phyloP scores from a whole-genome alignment of 2,888 invertebrate genomes.

The Carcina quercana region DNA sequence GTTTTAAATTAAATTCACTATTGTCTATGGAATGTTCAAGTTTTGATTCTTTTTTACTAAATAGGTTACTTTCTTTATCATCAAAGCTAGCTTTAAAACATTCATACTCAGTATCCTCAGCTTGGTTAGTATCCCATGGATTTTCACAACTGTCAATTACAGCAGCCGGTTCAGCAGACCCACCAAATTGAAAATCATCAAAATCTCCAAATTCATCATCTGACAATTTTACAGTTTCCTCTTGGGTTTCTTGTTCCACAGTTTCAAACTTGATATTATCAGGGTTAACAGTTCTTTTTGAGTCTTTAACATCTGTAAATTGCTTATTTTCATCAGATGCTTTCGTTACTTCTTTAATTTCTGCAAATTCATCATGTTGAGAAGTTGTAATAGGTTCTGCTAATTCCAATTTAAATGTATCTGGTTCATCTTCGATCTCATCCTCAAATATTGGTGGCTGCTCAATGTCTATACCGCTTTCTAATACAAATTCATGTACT shows the following conservation, averaged over 20 bases:
- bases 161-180: slow-evolving; percentile 23
- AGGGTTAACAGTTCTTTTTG: too few relatives aligned
- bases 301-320: too few relatives aligned
- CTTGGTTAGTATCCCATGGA: slow-evolving; percentile 47
- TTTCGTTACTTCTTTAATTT: neutral
- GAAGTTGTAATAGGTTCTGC: neutral
- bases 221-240: slow-evolving; percentile 12
- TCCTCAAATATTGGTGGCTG: slow-evolving; percentile 3
- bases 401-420: slow-evolving; percentile 1
- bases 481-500: slow-evolving; percentile 1
- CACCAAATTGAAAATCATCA: slow-evolving; percentile 65
- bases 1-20: slow-evolving; percentile 15
- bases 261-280: neutral
- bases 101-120: slow-evolving; percentile 37
- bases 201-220: slow-evolving; percentile 70
- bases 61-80: slow-evolving; percentile 17
- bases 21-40: slow-evolving; percentile 13
- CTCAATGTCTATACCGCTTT: slow-evolving; percentile 8
- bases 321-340: too few relatives aligned
- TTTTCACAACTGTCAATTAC: slow-evolving; percentile 36
- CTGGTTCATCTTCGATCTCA: slow-evolving; percentile 18
- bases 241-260: slow-evolving; percentile 17
- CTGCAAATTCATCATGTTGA: neutral
- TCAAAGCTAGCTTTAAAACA: slow-evolving; percentile 56
- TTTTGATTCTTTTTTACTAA: slow-evolving; percentile 5